Conservation (phyloP, 2,113 vertebrate species). For the Rhabdomys dilectus region DNA sequence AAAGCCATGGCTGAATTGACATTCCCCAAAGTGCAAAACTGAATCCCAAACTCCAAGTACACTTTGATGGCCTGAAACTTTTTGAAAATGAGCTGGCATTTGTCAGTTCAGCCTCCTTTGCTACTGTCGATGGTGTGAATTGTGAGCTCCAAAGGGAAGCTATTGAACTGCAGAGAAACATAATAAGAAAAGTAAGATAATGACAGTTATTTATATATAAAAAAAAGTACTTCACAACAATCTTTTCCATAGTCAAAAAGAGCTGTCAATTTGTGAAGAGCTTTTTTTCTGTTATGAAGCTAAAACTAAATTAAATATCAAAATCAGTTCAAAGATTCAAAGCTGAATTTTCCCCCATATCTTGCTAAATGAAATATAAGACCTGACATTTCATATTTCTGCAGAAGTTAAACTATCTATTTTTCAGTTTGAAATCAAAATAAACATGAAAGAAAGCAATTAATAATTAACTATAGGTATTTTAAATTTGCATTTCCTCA, state of each 20-base stretch:
- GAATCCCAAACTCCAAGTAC: conserved; percentile 54
- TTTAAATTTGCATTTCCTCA: conserved; percentile 54
- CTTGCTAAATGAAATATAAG: conserved; percentile 54
- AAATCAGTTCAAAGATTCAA: conserved; percentile 58
- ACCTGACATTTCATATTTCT: conserved; percentile 40
- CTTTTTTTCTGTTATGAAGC: conserved; percentile 59
- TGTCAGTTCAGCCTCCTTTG: conserved; percentile 43
- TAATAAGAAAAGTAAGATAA: conserved; percentile 57
- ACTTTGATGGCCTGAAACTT: conserved; percentile 58
- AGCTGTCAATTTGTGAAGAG: conserved; percentile 58
- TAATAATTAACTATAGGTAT: conserved; percentile 44
- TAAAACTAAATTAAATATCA: conserved; percentile 69
- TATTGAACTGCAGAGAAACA: conserved; percentile 36
- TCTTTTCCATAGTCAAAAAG: conserved; percentile 37
- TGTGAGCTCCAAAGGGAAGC: conserved; percentile 47
- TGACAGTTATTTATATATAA: conserved; percentile 57
- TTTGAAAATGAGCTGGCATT: conserved; percentile 43
- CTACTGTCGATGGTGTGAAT: background rate
- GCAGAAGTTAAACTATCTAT: conserved; percentile 6
- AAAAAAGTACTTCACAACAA: conserved; percentile 18
- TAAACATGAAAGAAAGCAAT: conserved; percentile 61
- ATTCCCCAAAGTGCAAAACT: conserved; percentile 45
- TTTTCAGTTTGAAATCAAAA: conserved; percentile 61
- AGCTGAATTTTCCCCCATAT: conserved; percentile 8
- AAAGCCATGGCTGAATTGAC: background rate